Evolutionary conservation across 2,797 vertebrate genomes (phyloP), one percentile per base, ranked within the genome.

Genomic region (Ctenopoma kingsleyae): DNA sequence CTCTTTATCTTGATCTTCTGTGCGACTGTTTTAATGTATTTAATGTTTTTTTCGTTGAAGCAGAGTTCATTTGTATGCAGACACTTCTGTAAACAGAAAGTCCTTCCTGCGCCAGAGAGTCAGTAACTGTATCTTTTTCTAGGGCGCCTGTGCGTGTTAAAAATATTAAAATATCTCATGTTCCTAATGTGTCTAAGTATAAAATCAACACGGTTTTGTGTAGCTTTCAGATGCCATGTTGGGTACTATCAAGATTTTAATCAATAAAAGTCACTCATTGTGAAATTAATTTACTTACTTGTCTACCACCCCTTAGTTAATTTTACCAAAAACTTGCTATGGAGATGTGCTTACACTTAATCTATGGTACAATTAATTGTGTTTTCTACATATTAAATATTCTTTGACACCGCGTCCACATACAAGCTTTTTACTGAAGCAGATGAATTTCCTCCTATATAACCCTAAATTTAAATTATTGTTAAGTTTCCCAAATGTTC

Each of bases 21-120:
- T 48, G 6, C 25, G 12, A 36, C 36, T 62, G 6, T 23, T 44
- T 67, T 23, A 16, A 25, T 30, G 27, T 30, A 52, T 51, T 51
- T 22, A 35, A 52, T 43, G 35, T 22, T 44, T 76, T 9, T 46
- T 25, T 48, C 17, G 30, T 25, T 40, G 43, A 47, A 7, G 15
- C 23, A 17, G n/a, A 47, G 32, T 55, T 80, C 11, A 82, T 83
- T 82, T 74, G 56, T 77, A 67, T 84, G 60, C 78, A 72, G 56
- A 64, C 46, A 6, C 23, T 32, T 67, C 54, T 35, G 36, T 51
- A 61, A 60, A 73, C 47, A 54, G 0, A 55, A n/a, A 49, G 43
- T 20, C 25, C 70, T 20, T 59, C 59, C 47, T 3, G 10, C 69
- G 23, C 74, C 58, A 49, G 22, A 49, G 22, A 68, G 25, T 52